Conservation (phyloP, 2,888 invertebrate genomes). For the Papilio elwesi region DNA sequence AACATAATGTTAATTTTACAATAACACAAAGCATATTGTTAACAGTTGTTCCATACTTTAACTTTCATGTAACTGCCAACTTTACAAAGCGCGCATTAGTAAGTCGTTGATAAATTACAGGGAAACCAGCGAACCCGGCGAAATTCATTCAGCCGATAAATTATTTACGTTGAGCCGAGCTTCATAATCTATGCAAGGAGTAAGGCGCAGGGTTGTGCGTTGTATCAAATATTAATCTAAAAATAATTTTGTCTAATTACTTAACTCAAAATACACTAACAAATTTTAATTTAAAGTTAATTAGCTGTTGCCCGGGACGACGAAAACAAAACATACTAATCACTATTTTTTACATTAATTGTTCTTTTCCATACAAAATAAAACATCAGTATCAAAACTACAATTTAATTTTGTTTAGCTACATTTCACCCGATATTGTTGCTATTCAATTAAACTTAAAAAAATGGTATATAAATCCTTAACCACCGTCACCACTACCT, state of each 20-base stretch:
- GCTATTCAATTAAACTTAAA: no score
- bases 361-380: no score
- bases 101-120: conserved; percentile 37
- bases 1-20: conserved; percentile 25
- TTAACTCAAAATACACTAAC: no score
- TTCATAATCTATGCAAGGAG: conserved; percentile 37
- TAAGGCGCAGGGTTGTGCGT: conserved; percentile 34
- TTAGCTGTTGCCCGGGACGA: no score
- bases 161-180: conserved; percentile 36
- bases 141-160: conserved; percentile 39
- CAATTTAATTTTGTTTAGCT: no score
- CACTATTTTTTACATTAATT: no score
- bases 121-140: conserved; percentile 35
- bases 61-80: conserved; percentile 36
- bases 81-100: conserved; percentile 36
- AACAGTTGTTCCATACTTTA: conserved; percentile 25
- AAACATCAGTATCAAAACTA: no score
- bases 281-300: no score
- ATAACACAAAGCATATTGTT: conserved; percentile 25
- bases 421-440: no score
- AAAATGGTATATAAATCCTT: no score
- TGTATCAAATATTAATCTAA: not conserved
- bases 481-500: no score
- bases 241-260: not conserved
- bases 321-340: no score